A percentile compares a stretch with the other conserved stretches of the same genome.
phyloP scores from a whole-genome alignment of 2,113 vertebrate species.

The Strix aluco region DNA sequence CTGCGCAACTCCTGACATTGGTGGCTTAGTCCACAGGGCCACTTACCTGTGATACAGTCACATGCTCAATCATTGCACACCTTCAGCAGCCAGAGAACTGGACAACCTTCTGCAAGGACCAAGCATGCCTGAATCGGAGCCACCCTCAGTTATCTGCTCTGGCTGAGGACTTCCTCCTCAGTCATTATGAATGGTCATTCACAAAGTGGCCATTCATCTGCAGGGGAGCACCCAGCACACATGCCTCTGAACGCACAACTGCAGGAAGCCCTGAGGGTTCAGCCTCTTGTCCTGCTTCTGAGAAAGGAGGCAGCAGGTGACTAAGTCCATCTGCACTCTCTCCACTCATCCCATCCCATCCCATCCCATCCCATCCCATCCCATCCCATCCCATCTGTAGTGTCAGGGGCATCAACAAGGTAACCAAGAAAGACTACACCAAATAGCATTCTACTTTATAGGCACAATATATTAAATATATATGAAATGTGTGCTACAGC shows the following conservation, averaged over 20 bases:
- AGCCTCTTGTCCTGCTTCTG: not conserved
- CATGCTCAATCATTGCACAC: not conserved
- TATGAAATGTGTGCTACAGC: not conserved
- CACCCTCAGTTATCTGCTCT: not conserved
- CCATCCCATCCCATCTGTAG: not conserved
- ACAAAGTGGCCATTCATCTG: not conserved
- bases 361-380: too few relatives aligned
- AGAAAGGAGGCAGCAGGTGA: not conserved
- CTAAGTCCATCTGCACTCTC: not conserved
- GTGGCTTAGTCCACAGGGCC: not conserved
- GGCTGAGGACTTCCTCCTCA: not conserved
- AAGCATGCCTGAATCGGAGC: not conserved
- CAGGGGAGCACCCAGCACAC: not conserved
- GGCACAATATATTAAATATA: not conserved
- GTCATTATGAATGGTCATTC: not conserved
- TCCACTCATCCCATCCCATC: not conserved
- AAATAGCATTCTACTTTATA: not conserved
- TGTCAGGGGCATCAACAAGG: not conserved
- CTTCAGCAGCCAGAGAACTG: not conserved
- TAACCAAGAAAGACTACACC: not conserved
- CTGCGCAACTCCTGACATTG: not conserved
- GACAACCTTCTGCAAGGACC: not conserved
- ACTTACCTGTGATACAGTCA: too few relatives aligned
- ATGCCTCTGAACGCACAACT: not conserved
- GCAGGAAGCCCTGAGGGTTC: not conserved